Evolutionary conservation across 35 echinoderm and acorn worm genomes (phyloP).

Genomic region (Ptychodera flava): DNA sequence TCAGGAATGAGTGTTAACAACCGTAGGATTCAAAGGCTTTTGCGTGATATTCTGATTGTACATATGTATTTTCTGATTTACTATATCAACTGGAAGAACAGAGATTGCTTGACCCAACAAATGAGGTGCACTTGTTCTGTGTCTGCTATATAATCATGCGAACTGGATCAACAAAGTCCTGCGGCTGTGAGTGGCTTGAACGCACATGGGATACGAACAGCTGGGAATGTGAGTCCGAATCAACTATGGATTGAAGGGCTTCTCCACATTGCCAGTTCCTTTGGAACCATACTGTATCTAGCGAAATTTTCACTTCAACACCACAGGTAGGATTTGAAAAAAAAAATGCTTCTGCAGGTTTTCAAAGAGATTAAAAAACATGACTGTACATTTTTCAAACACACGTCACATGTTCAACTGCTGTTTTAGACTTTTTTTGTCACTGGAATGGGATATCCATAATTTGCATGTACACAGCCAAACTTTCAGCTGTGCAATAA

Average conservation of each 20-base stretch:
- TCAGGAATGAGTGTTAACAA: no score
- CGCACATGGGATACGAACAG: neutral
- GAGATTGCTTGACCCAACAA: slow-evolving; percentile 8
- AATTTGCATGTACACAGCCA: no score
- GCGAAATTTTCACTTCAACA: no score
- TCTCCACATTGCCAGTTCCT: neutral
- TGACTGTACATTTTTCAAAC: no score
- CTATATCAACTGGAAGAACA: slow-evolving; percentile 15
- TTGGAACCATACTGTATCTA: neutral
- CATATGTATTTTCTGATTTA: slow-evolving; percentile 7
- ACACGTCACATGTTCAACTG: no score
- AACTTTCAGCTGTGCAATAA: no score
- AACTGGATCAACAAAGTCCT: neutral
- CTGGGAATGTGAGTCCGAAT: neutral
- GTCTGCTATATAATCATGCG: slow-evolving; percentile 11
- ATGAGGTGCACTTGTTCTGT: slow-evolving; percentile 23
- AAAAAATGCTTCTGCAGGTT: no score
- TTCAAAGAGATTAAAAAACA: no score
- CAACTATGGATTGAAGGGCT: slow-evolving; percentile 3
- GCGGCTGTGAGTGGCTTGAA: neutral
- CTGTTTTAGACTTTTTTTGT: no score
- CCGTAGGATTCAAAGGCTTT: slow-evolving; percentile 47
- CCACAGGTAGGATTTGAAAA: no score
- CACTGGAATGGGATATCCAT: no score
- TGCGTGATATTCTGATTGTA: slow-evolving; percentile 37